These are phyloP conservation scores for Pelobates cultripes DNA, from an alignment of 2,797 vertebrate genomes.

Conservation along the genomic window DNA sequence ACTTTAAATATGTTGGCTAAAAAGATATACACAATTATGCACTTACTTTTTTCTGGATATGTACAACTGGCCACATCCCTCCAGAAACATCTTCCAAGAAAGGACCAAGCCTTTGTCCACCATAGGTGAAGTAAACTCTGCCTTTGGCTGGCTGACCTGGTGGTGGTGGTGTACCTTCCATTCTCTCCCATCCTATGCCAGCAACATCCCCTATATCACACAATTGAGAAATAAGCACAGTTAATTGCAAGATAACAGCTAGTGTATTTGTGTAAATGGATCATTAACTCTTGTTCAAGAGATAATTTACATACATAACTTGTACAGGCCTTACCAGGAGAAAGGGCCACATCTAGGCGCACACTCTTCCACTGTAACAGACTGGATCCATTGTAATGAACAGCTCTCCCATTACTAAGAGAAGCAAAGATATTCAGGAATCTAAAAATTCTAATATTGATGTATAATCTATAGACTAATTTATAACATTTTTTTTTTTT, in stretches of 20 bases:
- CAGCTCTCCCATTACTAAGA: conserved; percentile 91
- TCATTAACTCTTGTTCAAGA: too few species aligned
- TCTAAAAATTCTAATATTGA: too few species aligned
- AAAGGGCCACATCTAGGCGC: conserved; percentile 91
- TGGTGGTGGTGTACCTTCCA: conserved; percentile 93
- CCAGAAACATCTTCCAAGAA: conserved; percentile 94
- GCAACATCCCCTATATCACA: conserved; percentile 84
- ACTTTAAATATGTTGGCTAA: too few species aligned
- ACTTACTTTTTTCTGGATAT: conserved; percentile 96
- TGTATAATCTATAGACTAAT: too few species aligned
- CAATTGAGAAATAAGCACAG: not conserved
- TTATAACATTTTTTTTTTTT: too few species aligned
- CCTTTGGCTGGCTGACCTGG: conserved; percentile 95
- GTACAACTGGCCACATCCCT: conserved; percentile 98
- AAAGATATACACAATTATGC: too few species aligned
- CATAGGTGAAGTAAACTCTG: conserved; percentile 95
- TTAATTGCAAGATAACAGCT: not conserved
- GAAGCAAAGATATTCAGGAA: not conserved
- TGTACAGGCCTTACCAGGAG: conserved; percentile 78
- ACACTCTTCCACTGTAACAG: conserved; percentile 98
- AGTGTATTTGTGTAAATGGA: too few species aligned
- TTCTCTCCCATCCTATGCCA: conserved; percentile 97
- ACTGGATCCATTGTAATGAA: conserved; percentile 98
- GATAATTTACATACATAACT: not conserved
- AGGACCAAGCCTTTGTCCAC: conserved; percentile 88